phyloP scores from a whole-genome alignment of 2,797 vertebrate genomes.

The Lepus townsendii region DNA sequence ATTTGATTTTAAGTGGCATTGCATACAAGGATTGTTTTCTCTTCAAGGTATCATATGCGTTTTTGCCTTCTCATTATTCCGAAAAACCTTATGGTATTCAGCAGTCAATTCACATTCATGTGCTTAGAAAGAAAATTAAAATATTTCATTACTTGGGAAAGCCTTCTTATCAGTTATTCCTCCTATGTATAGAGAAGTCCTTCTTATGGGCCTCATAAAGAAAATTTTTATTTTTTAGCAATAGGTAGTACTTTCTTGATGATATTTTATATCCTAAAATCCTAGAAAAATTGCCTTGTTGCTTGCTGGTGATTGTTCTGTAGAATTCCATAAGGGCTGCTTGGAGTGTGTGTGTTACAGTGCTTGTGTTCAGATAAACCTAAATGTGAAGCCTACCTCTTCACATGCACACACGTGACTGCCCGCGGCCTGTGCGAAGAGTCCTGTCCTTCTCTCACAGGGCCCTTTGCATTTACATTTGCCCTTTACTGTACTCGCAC shows the following conservation, averaged over 20 bases:
- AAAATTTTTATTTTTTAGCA: not conserved
- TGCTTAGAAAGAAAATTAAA: slow-evolving; percentile 43
- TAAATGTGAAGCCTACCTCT: not conserved
- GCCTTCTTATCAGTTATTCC: not conserved
- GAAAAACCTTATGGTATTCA: slow-evolving; percentile 85
- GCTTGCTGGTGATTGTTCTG: slow-evolving; percentile 57
- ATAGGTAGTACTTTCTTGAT: slow-evolving; percentile 16
- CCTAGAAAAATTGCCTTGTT: slow-evolving; percentile 23
- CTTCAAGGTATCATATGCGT: slow-evolving; percentile 91
- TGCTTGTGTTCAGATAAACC: not conserved
- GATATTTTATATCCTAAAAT: slow-evolving; percentile 20
- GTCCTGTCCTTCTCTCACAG: not conserved
- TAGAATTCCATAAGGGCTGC: slow-evolving; percentile 85
- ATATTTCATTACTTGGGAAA: not conserved
- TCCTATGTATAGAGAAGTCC: not conserved
- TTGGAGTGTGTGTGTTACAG: slow-evolving; percentile 75
- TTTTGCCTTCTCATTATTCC: slow-evolving; percentile 59
- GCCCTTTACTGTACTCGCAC: not conserved
- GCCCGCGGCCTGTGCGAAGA: not conserved
- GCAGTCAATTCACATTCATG: slow-evolving; percentile 63
- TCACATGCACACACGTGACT: too few relatives aligned
- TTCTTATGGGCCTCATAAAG: slow-evolving; percentile 41
- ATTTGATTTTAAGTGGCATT: slow-evolving; percentile 94
- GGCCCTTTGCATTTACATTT: not conserved
- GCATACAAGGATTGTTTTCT: slow-evolving; percentile 92